Evolutionary conservation across 2,113 vertebrate species (phyloP), one percentile per base, ranked within the genome.

Genomic region (Pseudopodoces humilis): DNA sequence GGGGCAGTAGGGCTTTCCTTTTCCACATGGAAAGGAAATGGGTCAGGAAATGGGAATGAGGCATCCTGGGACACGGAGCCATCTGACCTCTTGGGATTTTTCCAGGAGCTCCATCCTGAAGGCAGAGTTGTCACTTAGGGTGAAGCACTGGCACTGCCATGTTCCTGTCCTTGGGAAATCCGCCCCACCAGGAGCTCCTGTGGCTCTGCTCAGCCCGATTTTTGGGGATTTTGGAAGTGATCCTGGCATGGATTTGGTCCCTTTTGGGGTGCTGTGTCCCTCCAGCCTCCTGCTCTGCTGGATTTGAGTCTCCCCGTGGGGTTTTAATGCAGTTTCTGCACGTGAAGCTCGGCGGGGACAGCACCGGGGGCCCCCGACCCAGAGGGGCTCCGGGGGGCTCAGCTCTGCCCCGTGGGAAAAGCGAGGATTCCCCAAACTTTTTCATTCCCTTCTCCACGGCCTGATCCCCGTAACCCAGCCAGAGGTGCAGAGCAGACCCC

Each of bases 321-420:
- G 13, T 11, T n/a, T n/a, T 13, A 44, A 23, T 0, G 37, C 13
- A 0, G 8, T 65, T 90, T 67, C n/a, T 3, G 1, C 82, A 41
- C 1, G 3, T 30, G 88, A 50, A 46, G 13, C 27, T 27, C 5
- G 8, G 19, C 0, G 0, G 55, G 53, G 52, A 15, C 17, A 43
- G 7, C 33, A 0, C 11, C 17, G 0, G 1, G 5, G 35, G 49
- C n/a, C n/a, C n/a, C n/a, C n/a, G n/a, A n/a, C n/a, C n/a, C n/a
- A n/a, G n/a, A n/a, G n/a, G n/a, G n/a, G n/a, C 37, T 52, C 52
- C 9, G 13, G 6, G 56, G 52, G 67, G 80, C 64, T 69, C 64
- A 7, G 50, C 59, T 28, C 7, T 37, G 58, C 33, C 58, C 39
- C 11, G 4, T 9, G 53, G 35, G 15, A 20, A n/a, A 28, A 14